A percentile compares a stretch with the other conserved stretches of the same genome.
phyloP scores from a whole-genome alignment of 2,797 vertebrate species.

The Onychomys torridus region DNA sequence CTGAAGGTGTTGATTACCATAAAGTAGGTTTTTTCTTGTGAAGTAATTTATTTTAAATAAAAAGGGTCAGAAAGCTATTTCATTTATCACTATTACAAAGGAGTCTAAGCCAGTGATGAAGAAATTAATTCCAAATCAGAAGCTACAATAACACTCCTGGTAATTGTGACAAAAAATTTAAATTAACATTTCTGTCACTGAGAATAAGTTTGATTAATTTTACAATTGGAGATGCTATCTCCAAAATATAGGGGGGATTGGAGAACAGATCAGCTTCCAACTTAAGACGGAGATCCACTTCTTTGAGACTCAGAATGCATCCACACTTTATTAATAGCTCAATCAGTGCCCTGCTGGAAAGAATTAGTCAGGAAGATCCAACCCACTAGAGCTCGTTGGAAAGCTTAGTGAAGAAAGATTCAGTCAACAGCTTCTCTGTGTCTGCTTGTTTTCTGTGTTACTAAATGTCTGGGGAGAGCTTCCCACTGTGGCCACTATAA shows the following conservation, averaged over 20 bases:
- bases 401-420: conserved; percentile 79
- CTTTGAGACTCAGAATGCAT: conserved; percentile 87
- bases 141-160: conserved; percentile 89
- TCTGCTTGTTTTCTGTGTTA: conserved; percentile 11
- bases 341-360: conserved; percentile 89
- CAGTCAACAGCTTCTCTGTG: conserved; percentile 20
- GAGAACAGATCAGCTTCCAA: conserved; percentile 89
- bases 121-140: conserved; percentile 93
- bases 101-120: conserved; percentile 85
- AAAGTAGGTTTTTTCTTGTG: conserved; percentile 84
- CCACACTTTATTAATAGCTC: conserved; percentile 93
- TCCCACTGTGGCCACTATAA: not conserved
- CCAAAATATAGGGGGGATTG: conserved; percentile 86
- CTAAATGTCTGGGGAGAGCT: accelerated
- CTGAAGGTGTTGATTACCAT: conserved; percentile 86
- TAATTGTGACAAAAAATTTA: conserved; percentile 92
- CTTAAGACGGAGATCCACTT: conserved; percentile 88
- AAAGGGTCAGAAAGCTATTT: conserved; percentile 87
- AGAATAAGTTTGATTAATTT: conserved; percentile 93
- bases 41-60: conserved; percentile 87
- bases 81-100: conserved; percentile 90
- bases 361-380: conserved; percentile 86
- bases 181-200: conserved; percentile 91
- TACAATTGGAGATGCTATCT: conserved; percentile 89
- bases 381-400: conserved; percentile 83